Conservation (phyloP, 2,888 invertebrate genomes). For the Luperina testacea region DNA sequence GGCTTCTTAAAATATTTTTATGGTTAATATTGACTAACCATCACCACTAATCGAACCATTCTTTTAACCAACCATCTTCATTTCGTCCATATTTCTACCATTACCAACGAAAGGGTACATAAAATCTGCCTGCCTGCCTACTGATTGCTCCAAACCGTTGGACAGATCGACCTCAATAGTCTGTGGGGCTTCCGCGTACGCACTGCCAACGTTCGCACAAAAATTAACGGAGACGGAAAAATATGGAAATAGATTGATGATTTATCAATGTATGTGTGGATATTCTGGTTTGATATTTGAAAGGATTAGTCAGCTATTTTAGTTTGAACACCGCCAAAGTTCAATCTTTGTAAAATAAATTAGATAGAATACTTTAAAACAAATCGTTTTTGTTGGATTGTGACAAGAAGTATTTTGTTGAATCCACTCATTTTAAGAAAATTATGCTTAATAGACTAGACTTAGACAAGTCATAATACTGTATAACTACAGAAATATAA, state of each 20-base stretch:
- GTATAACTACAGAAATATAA: not conserved
- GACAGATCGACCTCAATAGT: slow-evolving; percentile 56
- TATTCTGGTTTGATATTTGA: not conserved
- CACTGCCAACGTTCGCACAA: slow-evolving; percentile 55
- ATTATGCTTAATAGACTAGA: not conserved
- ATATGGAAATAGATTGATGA: slow-evolving; percentile 59
- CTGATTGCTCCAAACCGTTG: slow-evolving; percentile 5
- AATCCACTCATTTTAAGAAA: not conserved
- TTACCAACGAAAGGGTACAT: not conserved
- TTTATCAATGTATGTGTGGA: slow-evolving; percentile 32
- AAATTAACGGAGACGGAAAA: slow-evolving; percentile 43
- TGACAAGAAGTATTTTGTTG: not conserved
- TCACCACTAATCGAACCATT: not conserved
- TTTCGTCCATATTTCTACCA: not conserved
- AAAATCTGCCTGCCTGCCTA: slow-evolving; percentile 12
- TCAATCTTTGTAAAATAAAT: not conserved
- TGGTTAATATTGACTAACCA: not conserved
- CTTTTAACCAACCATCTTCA: not conserved
- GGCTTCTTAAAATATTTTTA: too few species aligned
- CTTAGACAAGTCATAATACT: not conserved
- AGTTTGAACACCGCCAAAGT: not conserved
- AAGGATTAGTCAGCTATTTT: slow-evolving; percentile 9
- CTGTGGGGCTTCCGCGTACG: slow-evolving; percentile 51
- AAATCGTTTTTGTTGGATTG: not conserved
- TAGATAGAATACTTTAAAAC: too few species aligned